These are phyloP conservation scores for Chiroxiphia lanceolata DNA, from an alignment of 2,797 vertebrate genomes.

Conservation along the genomic window DNA sequence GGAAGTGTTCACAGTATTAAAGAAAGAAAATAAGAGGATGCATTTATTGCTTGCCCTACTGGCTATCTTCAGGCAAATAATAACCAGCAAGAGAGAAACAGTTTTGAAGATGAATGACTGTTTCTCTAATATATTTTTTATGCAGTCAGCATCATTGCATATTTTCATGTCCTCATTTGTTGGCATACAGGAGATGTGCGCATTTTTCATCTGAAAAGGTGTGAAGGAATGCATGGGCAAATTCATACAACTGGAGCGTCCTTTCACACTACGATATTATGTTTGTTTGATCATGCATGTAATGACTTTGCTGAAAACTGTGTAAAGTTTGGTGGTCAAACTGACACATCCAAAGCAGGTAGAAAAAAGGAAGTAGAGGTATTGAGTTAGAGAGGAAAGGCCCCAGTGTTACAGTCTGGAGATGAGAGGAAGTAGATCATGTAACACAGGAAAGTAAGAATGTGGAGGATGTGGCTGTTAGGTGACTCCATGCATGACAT, in stretches of 20 bases:
- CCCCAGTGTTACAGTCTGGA: not conserved
- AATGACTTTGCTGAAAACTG: not conserved
- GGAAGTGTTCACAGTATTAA: not conserved
- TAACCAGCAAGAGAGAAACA: not conserved
- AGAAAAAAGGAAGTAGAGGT: not conserved
- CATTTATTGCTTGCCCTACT: not conserved
- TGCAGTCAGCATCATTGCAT: not conserved
- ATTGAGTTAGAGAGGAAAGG: not conserved
- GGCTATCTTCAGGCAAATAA: not conserved
- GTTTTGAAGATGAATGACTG: not conserved
- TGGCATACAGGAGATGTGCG: not conserved
- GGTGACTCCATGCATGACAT: rapidly evolving
- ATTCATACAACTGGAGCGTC: not conserved
- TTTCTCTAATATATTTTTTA: not conserved
- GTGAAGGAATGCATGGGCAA: not conserved
- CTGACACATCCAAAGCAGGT: not conserved
- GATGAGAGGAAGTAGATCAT: not conserved
- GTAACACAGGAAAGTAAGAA: not conserved
- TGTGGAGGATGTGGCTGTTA: not conserved
- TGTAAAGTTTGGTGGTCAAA: not conserved
- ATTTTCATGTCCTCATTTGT: not conserved
- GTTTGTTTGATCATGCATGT: not conserved
- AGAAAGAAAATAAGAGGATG: not conserved
- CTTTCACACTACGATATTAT: not conserved
- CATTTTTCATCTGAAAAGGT: not conserved